Evolutionary conservation across 2,888 invertebrate species (phyloP).

Genomic region (Isoperla grammatica): DNA sequence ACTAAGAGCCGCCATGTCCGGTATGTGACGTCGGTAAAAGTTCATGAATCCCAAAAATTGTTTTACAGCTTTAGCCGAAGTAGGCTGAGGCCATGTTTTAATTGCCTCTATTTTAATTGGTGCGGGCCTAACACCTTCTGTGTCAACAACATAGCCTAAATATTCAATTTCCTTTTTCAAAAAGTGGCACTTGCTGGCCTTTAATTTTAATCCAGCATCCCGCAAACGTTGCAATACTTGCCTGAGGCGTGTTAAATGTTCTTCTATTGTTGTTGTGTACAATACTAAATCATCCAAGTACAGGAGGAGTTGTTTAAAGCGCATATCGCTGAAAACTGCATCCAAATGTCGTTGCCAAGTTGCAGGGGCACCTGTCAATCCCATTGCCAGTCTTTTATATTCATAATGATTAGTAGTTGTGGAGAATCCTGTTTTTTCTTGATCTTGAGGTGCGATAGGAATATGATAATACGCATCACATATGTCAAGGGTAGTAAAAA

Average conservation of each 20-base stretch:
- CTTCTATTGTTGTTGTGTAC: background rate
- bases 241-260: slow-evolving; percentile 27
- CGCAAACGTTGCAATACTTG: slow-evolving; percentile 28
- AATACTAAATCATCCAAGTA: background rate
- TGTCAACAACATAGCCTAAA: slow-evolving; percentile 34
- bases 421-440: too few species aligned
- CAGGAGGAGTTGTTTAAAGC: too few species aligned
- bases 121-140: slow-evolving; percentile 33
- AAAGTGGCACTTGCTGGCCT: slow-evolving; percentile 33
- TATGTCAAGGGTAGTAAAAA: too few species aligned
- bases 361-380: too few species aligned
- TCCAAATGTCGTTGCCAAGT: too few species aligned
- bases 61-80: slow-evolving; percentile 26
- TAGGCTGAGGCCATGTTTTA: slow-evolving; percentile 28
- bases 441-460: too few species aligned
- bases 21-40: slow-evolving; percentile 37
- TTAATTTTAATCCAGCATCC: slow-evolving; percentile 29
- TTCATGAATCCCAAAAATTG: slow-evolving; percentile 35
- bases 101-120: slow-evolving; percentile 34
- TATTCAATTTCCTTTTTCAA: slow-evolving; percentile 28
- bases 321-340: too few species aligned
- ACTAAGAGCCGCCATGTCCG: slow-evolving; percentile 32
- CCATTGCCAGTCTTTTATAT: too few species aligned
- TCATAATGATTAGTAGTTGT: too few species aligned
- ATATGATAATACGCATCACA: too few species aligned